Base-by-base conservation (phyloP, 1,140 invertebrate species). In the Drosophila grimshawi region DNA sequence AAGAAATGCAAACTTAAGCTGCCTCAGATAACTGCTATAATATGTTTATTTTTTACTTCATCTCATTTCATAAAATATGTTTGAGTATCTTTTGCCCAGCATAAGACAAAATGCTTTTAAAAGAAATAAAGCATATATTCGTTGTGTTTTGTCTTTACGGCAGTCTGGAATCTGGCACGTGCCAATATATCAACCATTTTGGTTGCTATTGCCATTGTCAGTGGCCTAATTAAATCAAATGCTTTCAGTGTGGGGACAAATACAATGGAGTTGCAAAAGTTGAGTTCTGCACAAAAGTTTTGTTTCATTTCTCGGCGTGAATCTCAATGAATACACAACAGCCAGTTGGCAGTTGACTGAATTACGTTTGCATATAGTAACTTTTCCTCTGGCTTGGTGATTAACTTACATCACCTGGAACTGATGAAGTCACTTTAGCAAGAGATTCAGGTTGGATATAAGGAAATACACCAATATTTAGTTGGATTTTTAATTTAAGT, bases 191-290 rank as follows among this genome's bases (percentile, higher is more conserved):
- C 48, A 61, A 68, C 63, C 66, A 67, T 78, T 86, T 71, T 51
- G 76, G 69, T 81, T 43, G 39, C 39, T 81, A 81, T 74, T 55
- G 56, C 43, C 48, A 61, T 86, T 81, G n/a, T 61, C 78, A 67
- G 68, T 74, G 77, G 73, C 56, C 69, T 81, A 81, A 81, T 81
- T 78, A 81, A 78, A 59, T 66, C 68, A 76, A 80, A 65, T 71
- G 80, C 33, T 41, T 79, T 63, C 48, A 56, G 32, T 79, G 78
- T 8, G 33, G 2, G 33, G 8, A 19, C 8, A n/a, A 49, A 48
- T 8, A 39, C 53, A 41, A 56, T 49, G n/a, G 8, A 51, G 43
- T 29, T 48, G 45, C 7, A 29, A 56, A 30, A 49, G 29, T 49
- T 49, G 3, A 49, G 29, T 49, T 49, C 30, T 7, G 6, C 27